Base-by-base conservation (phyloP, 2,888 invertebrate genomes). In the Glyphotaelius pellucidus region DNA sequence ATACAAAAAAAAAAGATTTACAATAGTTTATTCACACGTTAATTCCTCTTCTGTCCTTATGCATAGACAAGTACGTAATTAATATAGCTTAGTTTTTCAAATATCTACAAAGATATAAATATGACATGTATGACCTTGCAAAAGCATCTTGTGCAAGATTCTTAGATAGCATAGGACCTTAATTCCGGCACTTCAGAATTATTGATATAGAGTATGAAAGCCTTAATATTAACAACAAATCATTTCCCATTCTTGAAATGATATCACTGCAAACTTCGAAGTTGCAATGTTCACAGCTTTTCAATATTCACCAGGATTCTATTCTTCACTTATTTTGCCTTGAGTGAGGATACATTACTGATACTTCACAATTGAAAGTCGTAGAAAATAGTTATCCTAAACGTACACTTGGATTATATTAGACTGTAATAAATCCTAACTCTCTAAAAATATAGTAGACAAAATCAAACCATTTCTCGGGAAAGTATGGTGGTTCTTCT, bases 401-500 rank as follows among this genome's bases (percentile, higher is more conserved):
- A 67, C 9, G 25, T n/a, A n/a, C 67, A 9, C 67, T 67, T 67
- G 67, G 25, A 67, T 67, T 67, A 42, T 11, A 12, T 67, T 15
- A 1, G 67, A 67, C 67, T 19, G n/a, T 25, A 67, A 67, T 25
- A 67, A 67, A 25, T 25, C n/a, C 52, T 25, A 25, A 67, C 25
- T 67, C 25, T 67, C 2, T 67, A 25, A 67, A 67, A 67, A 67
- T 67, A 9, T 25, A n/a, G n/a, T 67, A 67, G 52, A 7, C 9
- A 67, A 9, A 67, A n/a, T n/a, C 94, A 94, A 96, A 97, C 98
- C 98, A 98, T 95, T 98, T 98, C 95, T 98, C 98, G 87, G 97
- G 97, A 95, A 97, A 97, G 94, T 97, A 98, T 47, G 98, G 98
- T 93, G 97, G 97, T 94, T 98, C 98, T 94, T 98, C 98, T 35